Evolutionary conservation across 2,888 invertebrate genomes (phyloP).

Genomic region (Pseudococcus viburni): DNA sequence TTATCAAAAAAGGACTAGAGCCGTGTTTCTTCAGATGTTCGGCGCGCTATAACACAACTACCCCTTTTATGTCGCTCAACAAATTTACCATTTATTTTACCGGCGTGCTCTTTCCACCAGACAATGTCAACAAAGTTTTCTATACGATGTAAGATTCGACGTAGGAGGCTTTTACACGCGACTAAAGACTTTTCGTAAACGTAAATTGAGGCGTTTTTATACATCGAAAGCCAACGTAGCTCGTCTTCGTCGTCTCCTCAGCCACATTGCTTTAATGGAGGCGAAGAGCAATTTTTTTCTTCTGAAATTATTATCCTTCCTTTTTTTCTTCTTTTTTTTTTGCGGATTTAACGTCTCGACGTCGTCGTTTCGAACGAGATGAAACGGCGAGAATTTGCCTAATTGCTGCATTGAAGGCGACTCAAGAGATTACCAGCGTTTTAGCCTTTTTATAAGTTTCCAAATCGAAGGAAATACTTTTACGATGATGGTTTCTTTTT

Average conservation of each 20-base stretch:
- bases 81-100: conserved; percentile 53
- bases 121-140: conserved; percentile 54
- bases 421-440: conserved; percentile 1
- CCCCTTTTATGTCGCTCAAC: conserved; percentile 39
- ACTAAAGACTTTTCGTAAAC: not conserved
- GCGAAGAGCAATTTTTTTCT: not conserved
- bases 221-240: not conserved
- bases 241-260: not conserved
- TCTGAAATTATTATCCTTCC: not conserved
- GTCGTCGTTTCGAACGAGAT: not conserved
- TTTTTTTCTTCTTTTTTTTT: not conserved
- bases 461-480: not conserved
- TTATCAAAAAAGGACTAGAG: conserved; percentile 56
- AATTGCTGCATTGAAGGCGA: conserved; percentile 12
- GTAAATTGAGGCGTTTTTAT: not conserved
- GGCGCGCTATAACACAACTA: conserved; percentile 25
- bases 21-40: conserved; percentile 39
- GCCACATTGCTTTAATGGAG: not conserved
- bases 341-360: not conserved
- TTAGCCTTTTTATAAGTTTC: not conserved
- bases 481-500: not conserved
- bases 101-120: not conserved
- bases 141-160: not conserved
- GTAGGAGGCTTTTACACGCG: not conserved
- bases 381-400: conserved; percentile 33